Conservation (phyloP, 2,797 vertebrate genomes). For the Paramormyrops hopkinsi region DNA sequence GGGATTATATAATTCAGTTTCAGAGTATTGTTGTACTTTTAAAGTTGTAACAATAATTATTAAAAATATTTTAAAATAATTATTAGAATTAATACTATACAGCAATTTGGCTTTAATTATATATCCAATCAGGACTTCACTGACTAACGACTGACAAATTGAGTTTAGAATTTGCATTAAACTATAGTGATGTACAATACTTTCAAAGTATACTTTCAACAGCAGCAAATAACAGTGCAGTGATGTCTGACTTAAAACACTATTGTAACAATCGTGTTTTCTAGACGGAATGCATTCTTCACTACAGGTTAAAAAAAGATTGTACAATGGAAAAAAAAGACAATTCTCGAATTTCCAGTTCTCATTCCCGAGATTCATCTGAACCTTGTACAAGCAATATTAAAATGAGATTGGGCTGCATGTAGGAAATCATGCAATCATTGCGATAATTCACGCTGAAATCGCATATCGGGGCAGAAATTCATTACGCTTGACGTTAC, state of each 20-base stretch:
- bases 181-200: background rate
- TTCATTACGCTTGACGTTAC: background rate
- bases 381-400: background rate
- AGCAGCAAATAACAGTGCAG: background rate
- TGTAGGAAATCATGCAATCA: background rate
- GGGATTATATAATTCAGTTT: background rate
- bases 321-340: background rate
- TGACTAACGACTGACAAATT: background rate
- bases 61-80: background rate
- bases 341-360: background rate
- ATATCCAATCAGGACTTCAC: background rate
- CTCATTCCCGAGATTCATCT: background rate
- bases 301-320: background rate
- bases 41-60: background rate
- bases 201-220: background rate
- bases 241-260: background rate
- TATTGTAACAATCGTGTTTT: background rate
- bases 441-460: background rate
- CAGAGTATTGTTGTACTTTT: background rate
- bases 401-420: background rate
- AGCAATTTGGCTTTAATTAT: background rate
- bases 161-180: background rate
- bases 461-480: background rate
- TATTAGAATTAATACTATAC: background rate
- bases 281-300: background rate